Evolutionary conservation across 2,797 vertebrate species (phyloP).

Genomic region (Carduelis carduelis): DNA sequence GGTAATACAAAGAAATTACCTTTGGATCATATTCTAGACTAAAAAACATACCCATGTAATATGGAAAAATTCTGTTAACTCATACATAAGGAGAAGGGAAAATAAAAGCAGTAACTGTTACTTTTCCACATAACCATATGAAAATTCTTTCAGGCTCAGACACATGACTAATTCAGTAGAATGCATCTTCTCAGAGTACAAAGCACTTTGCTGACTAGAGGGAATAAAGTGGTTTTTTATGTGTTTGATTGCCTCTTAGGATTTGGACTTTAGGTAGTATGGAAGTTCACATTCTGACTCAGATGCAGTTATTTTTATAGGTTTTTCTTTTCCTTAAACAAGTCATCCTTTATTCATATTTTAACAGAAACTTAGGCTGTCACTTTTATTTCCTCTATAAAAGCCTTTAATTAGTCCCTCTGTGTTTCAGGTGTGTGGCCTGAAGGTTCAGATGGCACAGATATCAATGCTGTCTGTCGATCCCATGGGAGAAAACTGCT

Average conservation of each 20-base stretch:
- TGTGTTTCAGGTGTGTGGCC: constrained; percentile 90
- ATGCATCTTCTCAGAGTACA: neutral
- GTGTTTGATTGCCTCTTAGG: neutral
- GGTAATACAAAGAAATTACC: neutral
- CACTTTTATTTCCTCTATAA: neutral
- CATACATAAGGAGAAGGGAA: neutral
- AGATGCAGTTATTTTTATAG: neutral
- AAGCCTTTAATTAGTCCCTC: neutral
- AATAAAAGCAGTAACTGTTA: neutral
- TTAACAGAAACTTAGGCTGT: neutral
- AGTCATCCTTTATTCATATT: neutral
- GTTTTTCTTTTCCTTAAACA: neutral
- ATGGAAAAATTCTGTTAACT: neutral
- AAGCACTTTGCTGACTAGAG: neutral
- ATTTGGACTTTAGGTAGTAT: neutral
- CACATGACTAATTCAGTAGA: neutral
- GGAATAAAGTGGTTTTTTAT: neutral
- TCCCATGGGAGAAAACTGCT: constrained; percentile 86
- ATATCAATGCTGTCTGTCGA: constrained; percentile 91
- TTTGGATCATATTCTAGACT: neutral
- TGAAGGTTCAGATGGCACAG: constrained; percentile 95
- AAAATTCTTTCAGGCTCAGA: neutral
- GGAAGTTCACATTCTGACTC: neutral
- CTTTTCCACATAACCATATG: neutral
- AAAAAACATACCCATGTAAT: neutral